Base-by-base conservation (phyloP, 1,140 invertebrate species). In the Marisa cornuarietis region DNA sequence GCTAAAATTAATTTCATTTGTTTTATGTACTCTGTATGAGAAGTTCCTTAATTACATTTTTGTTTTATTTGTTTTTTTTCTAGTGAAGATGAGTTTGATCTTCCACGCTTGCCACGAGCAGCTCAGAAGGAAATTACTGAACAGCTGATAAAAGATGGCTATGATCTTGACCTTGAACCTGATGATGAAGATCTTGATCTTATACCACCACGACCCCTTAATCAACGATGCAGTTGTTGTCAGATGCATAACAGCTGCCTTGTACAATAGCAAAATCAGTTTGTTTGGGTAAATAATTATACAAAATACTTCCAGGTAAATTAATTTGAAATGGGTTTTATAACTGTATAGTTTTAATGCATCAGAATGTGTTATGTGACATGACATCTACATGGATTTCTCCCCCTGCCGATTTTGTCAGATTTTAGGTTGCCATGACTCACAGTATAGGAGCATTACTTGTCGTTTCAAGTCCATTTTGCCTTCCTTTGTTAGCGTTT, bases 131-230 rank as follows among this genome's bases (percentile, higher is more conserved):
- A 90, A 78, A 90, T 91, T 52, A 88, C 87, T n/a, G 85, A 90
- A 79, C 90, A 91, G 81, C 82, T 91, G 58, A 89, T 90, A 49
- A 91, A 91, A 83, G 90, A 91, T 85, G 90, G 90, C 31, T 91
- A 91, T 82, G 89, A 91, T 83, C 85, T 91, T 80, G 90, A 91
- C 86, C 86, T 90, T 81, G 89, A 90, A 80, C 93, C 92, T 14
- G 94, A 94, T 85, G 94, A 94, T 83, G 94, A 94, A 85, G 92
- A 92, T 81, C 87, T 92, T 68, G 91, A 92, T 82, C 87, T 92
- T 14, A 91, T 92, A 80, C 92, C 92, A 58, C 92, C 92, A 26
- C 87, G 90, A 72, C 91, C 91, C 63, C 81, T 92, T 24, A 86
- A 89, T 83, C 88, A 92, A 79, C 82, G 90, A 80, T 91, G 91